These are phyloP conservation scores for Chrysemys picta DNA, from an alignment of 2,113 vertebrate genomes.

Conservation along the genomic window DNA sequence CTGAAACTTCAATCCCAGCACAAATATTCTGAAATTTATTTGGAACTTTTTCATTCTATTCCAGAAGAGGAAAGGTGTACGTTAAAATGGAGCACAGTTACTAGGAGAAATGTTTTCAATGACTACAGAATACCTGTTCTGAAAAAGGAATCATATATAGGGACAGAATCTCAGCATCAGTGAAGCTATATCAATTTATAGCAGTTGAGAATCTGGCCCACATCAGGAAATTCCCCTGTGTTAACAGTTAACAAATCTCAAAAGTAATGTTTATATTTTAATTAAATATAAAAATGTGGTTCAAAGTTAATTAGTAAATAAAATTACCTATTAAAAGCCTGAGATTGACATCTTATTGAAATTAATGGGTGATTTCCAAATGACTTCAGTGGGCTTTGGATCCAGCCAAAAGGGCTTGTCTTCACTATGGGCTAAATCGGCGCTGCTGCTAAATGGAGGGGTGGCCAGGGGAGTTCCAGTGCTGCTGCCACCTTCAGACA, in stretches of 20 bases:
- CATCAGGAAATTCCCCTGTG: not conserved
- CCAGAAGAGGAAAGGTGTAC: not conserved
- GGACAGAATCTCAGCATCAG: not conserved
- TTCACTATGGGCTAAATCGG: too few relatives aligned
- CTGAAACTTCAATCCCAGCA: not conserved
- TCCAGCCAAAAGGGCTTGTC: not conserved
- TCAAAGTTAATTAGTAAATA: not conserved
- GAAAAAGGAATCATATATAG: accelerated
- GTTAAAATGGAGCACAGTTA: not conserved
- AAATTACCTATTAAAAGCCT: not conserved
- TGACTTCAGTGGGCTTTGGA: accelerated
- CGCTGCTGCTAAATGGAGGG: too few relatives aligned
- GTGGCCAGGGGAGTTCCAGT: too few relatives aligned
- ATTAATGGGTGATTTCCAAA: not conserved
- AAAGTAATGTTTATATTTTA: not conserved
- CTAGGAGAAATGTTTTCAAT: not conserved
- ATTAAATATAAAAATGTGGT: not conserved
- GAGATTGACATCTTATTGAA: not conserved
- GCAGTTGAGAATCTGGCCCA: not conserved
- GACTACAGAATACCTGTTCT: not conserved
- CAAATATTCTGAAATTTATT: not conserved
- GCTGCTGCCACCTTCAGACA: too few relatives aligned
- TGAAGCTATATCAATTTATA: not conserved
- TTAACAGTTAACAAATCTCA: not conserved
- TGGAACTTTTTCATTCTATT: not conserved